Conservation (phyloP, 2,113 vertebrate species). For the Phocoena sinus region DNA sequence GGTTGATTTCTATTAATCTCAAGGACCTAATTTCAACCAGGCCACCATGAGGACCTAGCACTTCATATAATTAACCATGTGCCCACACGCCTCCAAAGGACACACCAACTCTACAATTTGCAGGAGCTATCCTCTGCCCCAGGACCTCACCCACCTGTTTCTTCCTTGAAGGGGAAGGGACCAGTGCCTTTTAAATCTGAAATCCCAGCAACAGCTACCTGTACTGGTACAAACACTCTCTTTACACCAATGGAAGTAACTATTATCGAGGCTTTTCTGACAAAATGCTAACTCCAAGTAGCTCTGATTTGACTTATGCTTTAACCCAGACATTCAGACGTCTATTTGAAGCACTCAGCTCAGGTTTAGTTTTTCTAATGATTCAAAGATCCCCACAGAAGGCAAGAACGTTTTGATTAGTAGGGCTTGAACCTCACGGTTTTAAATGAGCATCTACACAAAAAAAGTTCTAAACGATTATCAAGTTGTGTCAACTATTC, state of each 20-base stretch:
- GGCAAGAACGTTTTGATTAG: background rate
- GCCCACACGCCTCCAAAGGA: background rate
- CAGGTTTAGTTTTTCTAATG: background rate
- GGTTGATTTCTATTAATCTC: background rate
- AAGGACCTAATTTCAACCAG: background rate
- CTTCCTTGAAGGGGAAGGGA: background rate
- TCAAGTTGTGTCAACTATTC: background rate
- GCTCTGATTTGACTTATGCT: background rate
- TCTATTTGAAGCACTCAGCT: background rate
- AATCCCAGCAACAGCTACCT: fast-evolving
- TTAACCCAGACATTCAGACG: background rate
- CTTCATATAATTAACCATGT: fast-evolving
- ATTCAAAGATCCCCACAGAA: background rate
- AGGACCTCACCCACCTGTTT: background rate
- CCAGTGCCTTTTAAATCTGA: background rate
- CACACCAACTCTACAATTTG: background rate
- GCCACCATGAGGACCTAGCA: background rate
- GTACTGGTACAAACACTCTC: background rate
- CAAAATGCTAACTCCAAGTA: background rate
- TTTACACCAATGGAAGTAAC: background rate
- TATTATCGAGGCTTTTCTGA: background rate
- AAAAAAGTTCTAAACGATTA: background rate
- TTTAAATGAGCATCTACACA: background rate
- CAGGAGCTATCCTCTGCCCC: background rate
- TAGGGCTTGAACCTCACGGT: background rate